These are phyloP conservation scores for Ophthalmolycus amberensis DNA, from an alignment of 2,113 vertebrate genomes.

Conservation along the genomic window DNA sequence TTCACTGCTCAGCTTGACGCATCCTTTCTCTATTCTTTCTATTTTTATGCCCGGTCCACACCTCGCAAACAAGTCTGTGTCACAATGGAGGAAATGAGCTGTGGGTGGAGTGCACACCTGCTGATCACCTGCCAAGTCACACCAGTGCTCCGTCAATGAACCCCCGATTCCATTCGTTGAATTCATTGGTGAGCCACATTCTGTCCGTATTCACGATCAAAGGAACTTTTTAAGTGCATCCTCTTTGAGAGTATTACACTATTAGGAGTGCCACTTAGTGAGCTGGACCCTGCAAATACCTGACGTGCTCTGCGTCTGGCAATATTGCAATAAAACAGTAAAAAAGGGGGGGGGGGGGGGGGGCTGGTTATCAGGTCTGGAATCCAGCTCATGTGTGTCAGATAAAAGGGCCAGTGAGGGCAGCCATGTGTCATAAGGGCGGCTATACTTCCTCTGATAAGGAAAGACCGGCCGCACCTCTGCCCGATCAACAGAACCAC, in stretches of 20 bases:
- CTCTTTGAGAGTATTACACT: neutral
- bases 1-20: neutral
- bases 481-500: slow-evolving; percentile 58
- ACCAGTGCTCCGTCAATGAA: slow-evolving; percentile 9
- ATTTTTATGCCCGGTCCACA: neutral
- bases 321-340: slow-evolving; percentile 52
- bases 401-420: slow-evolving; percentile 71
- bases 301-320: slow-evolving; percentile 6
- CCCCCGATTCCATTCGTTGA: neutral
- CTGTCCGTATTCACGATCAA: neutral
- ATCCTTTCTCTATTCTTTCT: neutral
- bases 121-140: slow-evolving; percentile 8
- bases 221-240: no score
- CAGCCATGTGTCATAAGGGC: slow-evolving; percentile 71
- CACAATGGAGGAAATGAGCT: slow-evolving; percentile 40
- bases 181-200: slow-evolving; percentile 12
- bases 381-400: slow-evolving; percentile 70
- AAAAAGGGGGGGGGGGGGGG: slow-evolving; percentile 1
- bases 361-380: slow-evolving; percentile 45
- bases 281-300: slow-evolving; percentile 11
- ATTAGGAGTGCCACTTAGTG: neutral
- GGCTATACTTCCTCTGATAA: slow-evolving; percentile 78
- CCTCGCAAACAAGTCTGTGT: slow-evolving; percentile 17
- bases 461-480: slow-evolving; percentile 63
- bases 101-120: slow-evolving; percentile 48